These are phyloP conservation scores for Hestina assimilis DNA, from an alignment of 1,140 invertebrate genomes.

Conservation along the genomic window DNA sequence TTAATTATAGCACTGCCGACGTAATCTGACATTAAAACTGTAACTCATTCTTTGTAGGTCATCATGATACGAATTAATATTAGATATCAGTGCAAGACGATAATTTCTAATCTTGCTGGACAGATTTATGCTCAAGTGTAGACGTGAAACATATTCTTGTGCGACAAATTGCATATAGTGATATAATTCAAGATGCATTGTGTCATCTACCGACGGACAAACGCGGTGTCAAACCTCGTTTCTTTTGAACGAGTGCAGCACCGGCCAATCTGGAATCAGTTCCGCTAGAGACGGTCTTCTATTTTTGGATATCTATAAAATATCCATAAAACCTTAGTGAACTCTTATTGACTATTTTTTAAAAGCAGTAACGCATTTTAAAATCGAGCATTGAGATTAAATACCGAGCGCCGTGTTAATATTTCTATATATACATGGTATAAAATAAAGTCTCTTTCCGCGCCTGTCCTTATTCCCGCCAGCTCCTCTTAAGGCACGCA, in stretches of 20 bases:
- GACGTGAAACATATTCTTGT: conserved; percentile 51
- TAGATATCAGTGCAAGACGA: conserved; percentile 45
- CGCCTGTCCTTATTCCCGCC: no score
- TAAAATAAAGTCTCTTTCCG: no score
- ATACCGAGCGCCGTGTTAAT: background rate
- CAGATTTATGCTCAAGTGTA: conserved; percentile 40
- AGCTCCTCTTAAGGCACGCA: no score
- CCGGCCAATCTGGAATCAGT: conserved; percentile 97
- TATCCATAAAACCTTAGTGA: conserved; percentile 62
- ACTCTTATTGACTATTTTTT: conserved; percentile 20
- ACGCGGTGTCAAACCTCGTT: conserved; percentile 84
- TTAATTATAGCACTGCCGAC: background rate
- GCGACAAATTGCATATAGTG: conserved; percentile 62
- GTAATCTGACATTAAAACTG: conserved; percentile 4
- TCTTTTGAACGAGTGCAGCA: conserved; percentile 90
- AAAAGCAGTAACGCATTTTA: conserved; percentile 7
- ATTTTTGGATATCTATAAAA: conserved; percentile 74
- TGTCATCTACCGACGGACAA: conserved; percentile 58
- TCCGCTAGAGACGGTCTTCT: conserved; percentile 94
- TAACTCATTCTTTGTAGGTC: conserved; percentile 16
- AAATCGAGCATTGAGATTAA: background rate
- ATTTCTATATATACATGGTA: background rate
- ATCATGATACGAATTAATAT: conserved; percentile 25
- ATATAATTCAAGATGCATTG: conserved; percentile 67
- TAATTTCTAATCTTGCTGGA: conserved; percentile 44